Percentiles rank a stretch among this genome's conserved stretches.
These are phyloP conservation scores for Cryptus viduatorius DNA, from an alignment of 2,888 invertebrate genomes.

Conservation along the genomic window DNA sequence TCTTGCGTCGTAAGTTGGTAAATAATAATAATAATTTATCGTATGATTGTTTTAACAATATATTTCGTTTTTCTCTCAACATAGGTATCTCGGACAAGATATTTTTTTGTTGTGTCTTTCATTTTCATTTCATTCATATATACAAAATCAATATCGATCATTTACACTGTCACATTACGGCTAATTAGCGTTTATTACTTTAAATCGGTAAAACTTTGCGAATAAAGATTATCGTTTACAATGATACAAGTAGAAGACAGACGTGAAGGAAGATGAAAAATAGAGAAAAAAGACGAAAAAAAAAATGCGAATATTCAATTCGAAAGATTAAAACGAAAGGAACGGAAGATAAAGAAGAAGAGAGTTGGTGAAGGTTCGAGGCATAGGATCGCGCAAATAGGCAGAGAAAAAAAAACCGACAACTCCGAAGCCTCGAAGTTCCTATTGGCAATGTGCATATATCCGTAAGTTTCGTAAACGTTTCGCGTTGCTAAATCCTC, in stretches of 20 bases:
- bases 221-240: conserved; percentile 5
- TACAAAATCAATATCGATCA: conserved; percentile 67
- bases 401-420: background rate
- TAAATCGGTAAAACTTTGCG: conserved; percentile 37
- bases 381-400: background rate
- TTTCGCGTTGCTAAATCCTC: conserved; percentile 5
- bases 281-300: conserved; percentile 7
- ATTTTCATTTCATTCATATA: conserved; percentile 43
- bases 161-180: conserved; percentile 60
- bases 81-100: conserved; percentile 62
- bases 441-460: conserved; percentile 22
- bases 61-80: conserved; percentile 64
- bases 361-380: conserved; percentile 3
- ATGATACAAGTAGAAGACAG: conserved; percentile 38
- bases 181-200: conserved; percentile 58
- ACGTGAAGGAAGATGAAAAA: conserved; percentile 17
- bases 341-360: conserved; percentile 16
- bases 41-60: conserved; percentile 65
- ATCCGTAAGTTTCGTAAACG: conserved; percentile 7
- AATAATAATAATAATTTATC: background rate
- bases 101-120: conserved; percentile 16
- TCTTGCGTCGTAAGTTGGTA: background rate
- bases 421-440: conserved; percentile 19
- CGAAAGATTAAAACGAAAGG: background rate
- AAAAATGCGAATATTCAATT: background rate